Evolutionary conservation across 2,797 vertebrate genomes (phyloP), one percentile per base, ranked within the genome.

Genomic region (Xenops minutus): DNA sequence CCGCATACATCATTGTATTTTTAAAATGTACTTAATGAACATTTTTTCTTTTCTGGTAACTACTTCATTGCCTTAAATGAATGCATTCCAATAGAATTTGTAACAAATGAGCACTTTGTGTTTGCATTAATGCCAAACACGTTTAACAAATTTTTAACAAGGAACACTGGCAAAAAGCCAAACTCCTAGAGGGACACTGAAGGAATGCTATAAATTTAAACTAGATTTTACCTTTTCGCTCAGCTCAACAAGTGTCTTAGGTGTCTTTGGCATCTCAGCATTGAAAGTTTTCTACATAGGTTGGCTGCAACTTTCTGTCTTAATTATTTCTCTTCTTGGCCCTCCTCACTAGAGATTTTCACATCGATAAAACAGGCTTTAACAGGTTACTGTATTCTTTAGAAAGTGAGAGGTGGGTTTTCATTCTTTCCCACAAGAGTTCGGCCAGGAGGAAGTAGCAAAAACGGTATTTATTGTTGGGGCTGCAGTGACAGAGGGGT

Each of bases 31-130:
- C 98, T 98, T 98, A 98, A 98, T 98, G 97, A 98, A 98, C 98
- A 89, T 98, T 98, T 98, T 98, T 98, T 98, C 98, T 98, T 98
- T 98, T 98, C 98, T 99, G 98, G 98, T 98, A 98, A 98, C 97
- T 97, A 98, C 98, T 98, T 98, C 97, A 98, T 97, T 94, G 98
- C 97, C 97, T 98, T 98, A 98, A 99, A 99, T 98, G 98, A 98
- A 98, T 98, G 98, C 98, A 98, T 98, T 98, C 98, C 98, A 93
- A 98, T 98, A 98, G 97, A 98, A 97, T 98, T 98, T 98, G 98
- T 98, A 98, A 99, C 98, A 99, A 99, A 99, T 98, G 98, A 99
- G 98, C 98, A 98, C 98, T 98, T 98, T 98, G 98, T 99, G 98
- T 99, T 98, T 99, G 98, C 98, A 98, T 98, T 98, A 98, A 98